Base-by-base conservation (phyloP, 2,113 vertebrate genomes). In the Bubalus kerabau region DNA sequence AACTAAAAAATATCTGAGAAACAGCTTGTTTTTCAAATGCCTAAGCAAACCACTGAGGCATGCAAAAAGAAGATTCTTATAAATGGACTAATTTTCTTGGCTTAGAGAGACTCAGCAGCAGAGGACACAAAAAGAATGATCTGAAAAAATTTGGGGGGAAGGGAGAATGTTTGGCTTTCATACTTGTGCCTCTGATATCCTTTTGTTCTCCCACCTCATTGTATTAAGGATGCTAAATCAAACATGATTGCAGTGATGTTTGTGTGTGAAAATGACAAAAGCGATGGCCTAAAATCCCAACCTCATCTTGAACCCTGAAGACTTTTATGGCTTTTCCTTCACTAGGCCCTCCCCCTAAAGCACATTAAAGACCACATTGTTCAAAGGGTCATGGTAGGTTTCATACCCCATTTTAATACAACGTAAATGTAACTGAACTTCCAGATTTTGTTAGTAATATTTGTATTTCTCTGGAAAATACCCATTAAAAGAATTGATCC, bases 321-420 rank as follows among this genome's bases (percentile, higher is more conserved):
- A 99, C 99, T 99, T 98, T 99, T 99, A 99, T 98, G 98, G 98
- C 98, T 98, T 98, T 98, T 98, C 97, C 98, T 98, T 97, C 81
- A 0, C 98, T 98, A 98, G 98, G 97, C 97, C 99, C 98, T 98
- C 99, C 98, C 99, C 97, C 96, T 2, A 97, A 98, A 98, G 97
- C 98, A 99, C 99, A 99, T 99, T 99, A 99, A 99, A 99, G 99
- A 98, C 98, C 93, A 99, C 98, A 99, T 99, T 99, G 99, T 99
- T 99, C 99, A 98, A 98, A 98, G 98, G 99, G 99, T 99, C 99
- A 99, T 97, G 98, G 99, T 98, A 97, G 99, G 99, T 99, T 99
- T 99, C 99, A 99, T 99, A 99, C 99, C 98, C 98, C 97, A 99
- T 99, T 98, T 99, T 99, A 99, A 99, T 98, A 98, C 99, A 99